Percentiles rank a stretch among this genome's conserved stretches.
Evolutionary conservation across 2,888 invertebrate genomes (phyloP).

Genomic region (Tricholauxania praeusta): DNA sequence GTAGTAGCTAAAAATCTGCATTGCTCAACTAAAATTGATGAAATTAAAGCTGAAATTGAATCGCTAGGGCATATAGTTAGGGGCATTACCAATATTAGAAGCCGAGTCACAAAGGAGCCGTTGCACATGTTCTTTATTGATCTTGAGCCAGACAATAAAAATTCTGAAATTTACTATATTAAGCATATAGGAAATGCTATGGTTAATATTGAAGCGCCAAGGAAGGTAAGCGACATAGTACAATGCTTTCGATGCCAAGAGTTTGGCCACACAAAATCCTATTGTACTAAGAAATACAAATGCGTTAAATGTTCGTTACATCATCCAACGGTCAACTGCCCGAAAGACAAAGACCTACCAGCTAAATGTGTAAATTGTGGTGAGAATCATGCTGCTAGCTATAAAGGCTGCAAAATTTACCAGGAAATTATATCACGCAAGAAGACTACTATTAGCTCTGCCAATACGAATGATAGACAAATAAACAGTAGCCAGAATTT

Average conservation of each 20-base stretch:
- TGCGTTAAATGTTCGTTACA: constrained; percentile 4
- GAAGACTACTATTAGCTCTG: not conserved
- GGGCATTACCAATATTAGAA: no score
- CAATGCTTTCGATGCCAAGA: constrained; percentile 13
- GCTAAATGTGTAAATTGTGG: constrained; percentile 3
- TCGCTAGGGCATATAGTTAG: constrained; percentile 31
- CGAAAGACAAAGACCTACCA: not conserved
- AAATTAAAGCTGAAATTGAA: constrained; percentile 31
- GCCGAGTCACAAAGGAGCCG: no score
- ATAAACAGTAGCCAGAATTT: not conserved
- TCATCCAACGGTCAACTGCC: not conserved
- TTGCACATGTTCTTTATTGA: no score
- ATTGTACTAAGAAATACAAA: not conserved
- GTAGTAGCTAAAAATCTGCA: constrained; percentile 37
- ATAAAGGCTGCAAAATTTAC: constrained; percentile 28
- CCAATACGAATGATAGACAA: not conserved
- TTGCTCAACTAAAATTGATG: constrained; percentile 18
- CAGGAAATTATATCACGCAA: not conserved
- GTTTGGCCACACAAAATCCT: constrained; percentile 14
- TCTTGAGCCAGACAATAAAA: no score
- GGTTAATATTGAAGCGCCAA: constrained; percentile 13
- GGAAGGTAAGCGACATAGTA: not conserved
- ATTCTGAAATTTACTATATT: not conserved
- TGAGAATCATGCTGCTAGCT: constrained; percentile 30
- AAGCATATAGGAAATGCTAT: constrained; percentile 9